phyloP scores from a whole-genome alignment of 2,797 vertebrate species.

The Eurystomus glaucurus region DNA sequence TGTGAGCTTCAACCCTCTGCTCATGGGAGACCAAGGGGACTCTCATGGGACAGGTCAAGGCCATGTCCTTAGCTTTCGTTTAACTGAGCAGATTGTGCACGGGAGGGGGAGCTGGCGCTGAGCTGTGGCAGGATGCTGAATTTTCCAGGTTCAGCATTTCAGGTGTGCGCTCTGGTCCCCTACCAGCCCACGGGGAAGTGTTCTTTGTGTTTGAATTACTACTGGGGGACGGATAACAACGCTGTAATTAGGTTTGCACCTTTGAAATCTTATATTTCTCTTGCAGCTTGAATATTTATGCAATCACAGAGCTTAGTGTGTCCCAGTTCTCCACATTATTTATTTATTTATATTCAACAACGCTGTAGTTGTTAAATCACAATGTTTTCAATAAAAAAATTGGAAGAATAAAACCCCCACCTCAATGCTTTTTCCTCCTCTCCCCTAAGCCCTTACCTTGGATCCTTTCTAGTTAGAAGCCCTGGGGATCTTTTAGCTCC shows the following conservation, averaged over 20 bases:
- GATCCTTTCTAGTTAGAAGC: not conserved
- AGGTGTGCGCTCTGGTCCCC: not conserved
- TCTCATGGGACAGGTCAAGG: not conserved
- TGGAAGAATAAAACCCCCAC: not conserved
- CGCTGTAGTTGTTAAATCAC: slow-evolving; percentile 9
- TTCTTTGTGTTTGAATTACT: slow-evolving; percentile 28
- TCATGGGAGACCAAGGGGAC: fast-evolving
- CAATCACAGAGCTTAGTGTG: not conserved
- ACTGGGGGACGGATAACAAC: slow-evolving; percentile 1
- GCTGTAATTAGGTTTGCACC: slow-evolving; percentile 33
- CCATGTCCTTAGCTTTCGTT: not conserved
- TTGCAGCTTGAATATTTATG: slow-evolving; percentile 66
- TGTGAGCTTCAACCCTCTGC: not conserved
- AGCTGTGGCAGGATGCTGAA: not conserved
- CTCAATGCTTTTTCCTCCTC: not conserved
- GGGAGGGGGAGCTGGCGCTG: not conserved
- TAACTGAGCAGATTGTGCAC: not conserved
- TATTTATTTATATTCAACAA: slow-evolving; percentile 66
- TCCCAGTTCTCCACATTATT: slow-evolving; percentile 59
- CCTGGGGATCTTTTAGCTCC: not conserved
- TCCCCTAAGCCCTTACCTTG: not conserved
- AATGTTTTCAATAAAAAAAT: not conserved
- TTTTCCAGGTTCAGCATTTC: not conserved
- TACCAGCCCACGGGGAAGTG: not conserved
- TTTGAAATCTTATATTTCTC: slow-evolving; percentile 50